Base-by-base conservation (phyloP, 2,888 invertebrate species). In the Alloplasta piceator region DNA sequence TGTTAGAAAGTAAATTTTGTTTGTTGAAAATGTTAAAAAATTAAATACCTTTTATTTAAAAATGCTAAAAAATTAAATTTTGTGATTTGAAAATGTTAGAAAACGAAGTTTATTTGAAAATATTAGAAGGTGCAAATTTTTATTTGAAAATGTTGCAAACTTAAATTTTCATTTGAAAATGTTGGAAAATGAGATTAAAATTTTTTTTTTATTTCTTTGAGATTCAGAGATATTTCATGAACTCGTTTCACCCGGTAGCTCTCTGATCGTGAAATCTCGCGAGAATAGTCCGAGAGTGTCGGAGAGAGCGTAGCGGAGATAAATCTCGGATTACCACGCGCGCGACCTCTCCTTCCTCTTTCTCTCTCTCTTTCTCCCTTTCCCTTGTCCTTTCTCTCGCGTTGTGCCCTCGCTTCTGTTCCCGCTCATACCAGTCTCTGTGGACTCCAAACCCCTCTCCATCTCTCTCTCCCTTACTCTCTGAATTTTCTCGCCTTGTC, bases 321-420 rank as follows among this genome's bases (percentile, higher is more conserved):
- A 91, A 91, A 91, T 91, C 90, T 91, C 89, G 90, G 91, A 91
- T 91, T 91, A 91, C 89, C 88, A 77, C 73, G 77, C 79, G 80
- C 63, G 67, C 67, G 76, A 63, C 67, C 71, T 77, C 68, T 72
- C 61, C 12, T 52, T 68, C 46, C 66, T 43, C 10, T 61, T 64
- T 64, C 43, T 72, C 61, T 64, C 41, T 85, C 85, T 84, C 81
- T 85, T 83, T 85, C 83, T 84, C 84, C 83, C 75, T 73, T 26
- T 2, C 61, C 70, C 56, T 55, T 80, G 76, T 82, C 82, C 84
- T 78, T 84, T 77, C 81, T 73, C 76, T 82, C 73, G 26, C 26
- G 77, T 56, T 78, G 74, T 74, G 78, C 73, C 83, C 73, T 84
- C 72, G 46, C 61, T 79, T 73, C 66, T 76, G 61, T 78, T 68